A percentile compares a stretch with the other conserved stretches of the same genome.
Conservation (phyloP, 2,888 invertebrate genomes). For the Mystacides longicornis region DNA sequence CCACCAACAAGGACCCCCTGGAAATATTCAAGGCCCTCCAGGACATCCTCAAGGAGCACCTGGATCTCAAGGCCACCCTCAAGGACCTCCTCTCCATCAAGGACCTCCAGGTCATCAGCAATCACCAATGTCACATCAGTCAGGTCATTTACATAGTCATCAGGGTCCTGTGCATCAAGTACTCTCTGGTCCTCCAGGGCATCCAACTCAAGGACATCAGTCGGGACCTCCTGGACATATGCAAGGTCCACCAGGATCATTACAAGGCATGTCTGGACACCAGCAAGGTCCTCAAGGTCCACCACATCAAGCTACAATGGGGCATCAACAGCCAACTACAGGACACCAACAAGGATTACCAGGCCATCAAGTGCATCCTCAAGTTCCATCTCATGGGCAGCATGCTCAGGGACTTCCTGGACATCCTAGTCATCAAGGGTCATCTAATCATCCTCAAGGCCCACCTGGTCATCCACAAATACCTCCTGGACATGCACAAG, state of each 20-base stretch:
- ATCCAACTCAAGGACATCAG: slow-evolving; percentile 14
- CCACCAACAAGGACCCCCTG: slow-evolving; percentile 36
- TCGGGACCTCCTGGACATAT: slow-evolving; percentile 12
- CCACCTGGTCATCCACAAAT: slow-evolving; percentile 13
- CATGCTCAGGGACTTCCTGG: slow-evolving; percentile 31
- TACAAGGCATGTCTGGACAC: slow-evolving; percentile 16
- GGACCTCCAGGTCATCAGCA: slow-evolving; percentile 29
- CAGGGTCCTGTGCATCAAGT: slow-evolving; percentile 10
- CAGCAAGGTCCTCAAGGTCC: slow-evolving; percentile 13
- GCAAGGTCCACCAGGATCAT: slow-evolving; percentile 10
- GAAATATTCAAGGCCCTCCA: slow-evolving; percentile 20
- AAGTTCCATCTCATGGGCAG: slow-evolving; percentile 30
- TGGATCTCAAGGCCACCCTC: slow-evolving; percentile 23
- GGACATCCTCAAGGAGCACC: slow-evolving; percentile 30
- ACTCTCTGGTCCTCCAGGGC: slow-evolving; percentile 18
- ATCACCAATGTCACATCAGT: slow-evolving; percentile 35
- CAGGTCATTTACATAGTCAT: slow-evolving; percentile 21
- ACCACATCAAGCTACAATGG: slow-evolving; percentile 6
- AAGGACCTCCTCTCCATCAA: slow-evolving; percentile 12
- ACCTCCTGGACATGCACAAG: slow-evolving; percentile 14
- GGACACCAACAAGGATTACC: slow-evolving; percentile 40
- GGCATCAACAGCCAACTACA: slow-evolving; percentile 39
- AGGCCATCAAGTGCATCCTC: slow-evolving; percentile 25
- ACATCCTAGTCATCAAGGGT: slow-evolving; percentile 36
- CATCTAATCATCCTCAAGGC: slow-evolving; percentile 33